Percentiles rank a stretch among this genome's conserved stretches.
Conservation (phyloP, 2,888 invertebrate genomes). For the Horisme vitalbata region DNA sequence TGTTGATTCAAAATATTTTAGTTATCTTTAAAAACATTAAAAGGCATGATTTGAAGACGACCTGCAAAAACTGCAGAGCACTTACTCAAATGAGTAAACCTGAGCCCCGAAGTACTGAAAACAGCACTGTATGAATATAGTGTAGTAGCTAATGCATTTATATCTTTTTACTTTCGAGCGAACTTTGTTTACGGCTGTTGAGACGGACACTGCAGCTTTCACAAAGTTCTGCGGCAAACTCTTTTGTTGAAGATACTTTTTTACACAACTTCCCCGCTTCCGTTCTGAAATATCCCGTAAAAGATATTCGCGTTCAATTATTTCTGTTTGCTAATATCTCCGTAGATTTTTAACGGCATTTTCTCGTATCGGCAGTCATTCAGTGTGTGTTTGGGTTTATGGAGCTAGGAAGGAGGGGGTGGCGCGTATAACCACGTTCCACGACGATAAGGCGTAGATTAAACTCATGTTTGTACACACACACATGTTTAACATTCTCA, state of each 20-base stretch:
- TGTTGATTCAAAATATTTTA: no score
- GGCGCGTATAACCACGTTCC: constrained; percentile 26
- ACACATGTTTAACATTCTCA: constrained; percentile 73
- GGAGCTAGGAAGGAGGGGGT: constrained; percentile 1
- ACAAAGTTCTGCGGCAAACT: constrained; percentile 3
- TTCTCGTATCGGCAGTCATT: constrained; percentile 8
- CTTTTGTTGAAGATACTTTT: constrained; percentile 1
- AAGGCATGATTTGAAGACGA: no score
- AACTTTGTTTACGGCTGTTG: constrained; percentile 9
- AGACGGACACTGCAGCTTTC: constrained; percentile 3
- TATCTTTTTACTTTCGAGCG: neutral
- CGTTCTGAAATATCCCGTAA: neutral
- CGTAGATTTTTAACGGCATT: constrained; percentile 8
- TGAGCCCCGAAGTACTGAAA: neutral
- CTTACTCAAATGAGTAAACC: no score
- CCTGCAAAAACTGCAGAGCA: no score
- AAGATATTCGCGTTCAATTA: neutral
- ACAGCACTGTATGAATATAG: neutral
- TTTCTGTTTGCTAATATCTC: constrained; percentile 3
- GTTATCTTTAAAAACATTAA: no score
- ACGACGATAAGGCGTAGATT: constrained; percentile 75
- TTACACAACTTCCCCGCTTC: neutral
- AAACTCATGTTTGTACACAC: constrained; percentile 75
- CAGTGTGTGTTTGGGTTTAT: constrained; percentile 1
- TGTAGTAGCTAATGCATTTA: neutral